phyloP scores from a whole-genome alignment of 2,797 vertebrate species.

The Menidia menidia region DNA sequence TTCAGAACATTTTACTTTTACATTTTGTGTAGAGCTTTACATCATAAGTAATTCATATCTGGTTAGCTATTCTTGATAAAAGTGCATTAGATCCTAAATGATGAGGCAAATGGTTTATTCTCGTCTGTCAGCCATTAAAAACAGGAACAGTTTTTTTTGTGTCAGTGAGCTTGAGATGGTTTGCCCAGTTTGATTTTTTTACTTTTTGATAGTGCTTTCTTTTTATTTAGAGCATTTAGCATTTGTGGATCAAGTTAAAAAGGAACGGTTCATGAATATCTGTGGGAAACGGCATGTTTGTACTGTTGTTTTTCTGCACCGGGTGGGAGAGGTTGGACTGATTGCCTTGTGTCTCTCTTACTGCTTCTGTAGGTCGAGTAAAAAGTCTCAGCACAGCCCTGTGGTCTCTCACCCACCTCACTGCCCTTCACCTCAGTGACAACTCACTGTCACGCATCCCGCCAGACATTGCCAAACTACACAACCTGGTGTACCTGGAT shows the following conservation, averaged over 20 bases:
- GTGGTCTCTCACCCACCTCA: slow-evolving; percentile 98
- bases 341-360: slow-evolving; percentile 12
- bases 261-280: background rate
- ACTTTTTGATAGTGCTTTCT: background rate
- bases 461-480: slow-evolving; percentile 99
- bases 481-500: slow-evolving; percentile 98
- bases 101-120: background rate
- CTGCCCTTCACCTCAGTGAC: slow-evolving; percentile 98
- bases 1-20: background rate
- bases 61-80: background rate
- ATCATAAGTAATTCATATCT: background rate
- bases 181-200: background rate
- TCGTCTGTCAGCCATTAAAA: background rate
- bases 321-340: background rate
- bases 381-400: slow-evolving; percentile 95
- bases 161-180: background rate
- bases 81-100: background rate
- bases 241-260: background rate
- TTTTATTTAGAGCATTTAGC: background rate
- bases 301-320: too few relatives aligned
- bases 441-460: slow-evolving; percentile 97
- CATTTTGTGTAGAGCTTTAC: background rate
- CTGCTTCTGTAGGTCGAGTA: slow-evolving; percentile 87
- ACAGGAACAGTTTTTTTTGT: background rate
- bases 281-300: background rate